phyloP scores from a whole-genome alignment of 2,888 invertebrate genomes.

The Mycogona germanica region DNA sequence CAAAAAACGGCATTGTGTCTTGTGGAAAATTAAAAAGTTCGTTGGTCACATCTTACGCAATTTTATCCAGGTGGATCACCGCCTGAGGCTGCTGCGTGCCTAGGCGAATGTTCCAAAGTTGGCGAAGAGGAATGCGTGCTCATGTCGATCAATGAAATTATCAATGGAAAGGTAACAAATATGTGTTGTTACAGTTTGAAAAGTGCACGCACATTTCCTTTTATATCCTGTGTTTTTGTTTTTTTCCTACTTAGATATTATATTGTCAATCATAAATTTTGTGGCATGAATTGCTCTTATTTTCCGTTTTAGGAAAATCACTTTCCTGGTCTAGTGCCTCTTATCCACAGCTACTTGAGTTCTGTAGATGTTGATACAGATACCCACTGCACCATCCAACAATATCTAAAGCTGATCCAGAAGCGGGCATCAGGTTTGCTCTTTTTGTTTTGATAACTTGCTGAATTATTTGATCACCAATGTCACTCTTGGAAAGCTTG shows the following conservation, averaged over 20 bases:
- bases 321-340: conserved; percentile 88
- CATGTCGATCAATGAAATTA: conserved; percentile 91
- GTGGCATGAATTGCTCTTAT: not conserved
- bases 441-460: not conserved
- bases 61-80: conserved; percentile 35
- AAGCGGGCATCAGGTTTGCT: conserved; percentile 37
- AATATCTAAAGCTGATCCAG: conserved; percentile 84
- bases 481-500: not conserved
- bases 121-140: conserved; percentile 48
- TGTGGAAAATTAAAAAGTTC: no score
- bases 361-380: conserved; percentile 97
- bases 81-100: conserved; percentile 33
- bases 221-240: not conserved
- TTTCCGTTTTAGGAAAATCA: conserved; percentile 50
- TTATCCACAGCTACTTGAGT: conserved; percentile 86
- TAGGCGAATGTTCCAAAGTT: conserved; percentile 24
- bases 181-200: conserved; percentile 3
- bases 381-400: conserved; percentile 92
- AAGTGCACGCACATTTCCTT: not conserved
- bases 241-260: not conserved
- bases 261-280: not conserved
- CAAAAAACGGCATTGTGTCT: no score
- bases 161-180: conserved; percentile 63
- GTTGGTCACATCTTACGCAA: no score
- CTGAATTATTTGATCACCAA: no score